A percentile compares a stretch with the other conserved stretches of the same genome.
These are phyloP conservation scores for Embidobia sp. DNA, from an alignment of 2,888 invertebrate genomes.

Conservation along the genomic window DNA sequence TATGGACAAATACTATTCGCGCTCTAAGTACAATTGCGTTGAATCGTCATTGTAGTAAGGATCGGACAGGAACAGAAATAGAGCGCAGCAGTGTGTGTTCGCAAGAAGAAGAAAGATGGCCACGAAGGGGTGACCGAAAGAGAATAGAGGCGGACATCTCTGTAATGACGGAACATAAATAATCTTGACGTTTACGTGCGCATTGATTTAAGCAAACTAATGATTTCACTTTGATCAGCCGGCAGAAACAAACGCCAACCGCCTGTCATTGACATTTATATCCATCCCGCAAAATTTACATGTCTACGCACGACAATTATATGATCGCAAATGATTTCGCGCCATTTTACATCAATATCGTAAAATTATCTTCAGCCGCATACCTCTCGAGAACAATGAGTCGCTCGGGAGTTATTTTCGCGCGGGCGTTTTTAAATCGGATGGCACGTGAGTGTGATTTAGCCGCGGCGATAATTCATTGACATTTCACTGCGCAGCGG, in stretches of 20 bases:
- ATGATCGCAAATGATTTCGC: conserved; percentile 58
- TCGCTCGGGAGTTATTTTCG: conserved; percentile 25
- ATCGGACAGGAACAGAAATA: conserved; percentile 54
- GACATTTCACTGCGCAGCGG: conserved; percentile 16
- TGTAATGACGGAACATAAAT: conserved; percentile 82
- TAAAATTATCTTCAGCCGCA: conserved; percentile 35
- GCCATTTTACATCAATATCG: conserved; percentile 51
- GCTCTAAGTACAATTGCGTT: conserved; percentile 45
- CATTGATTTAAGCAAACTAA: conserved; percentile 82
- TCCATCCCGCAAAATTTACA: conserved; percentile 79
- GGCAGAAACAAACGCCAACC: conserved; percentile 71
- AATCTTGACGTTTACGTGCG: conserved; percentile 81
- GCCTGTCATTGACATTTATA: conserved; percentile 81
- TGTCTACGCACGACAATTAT: conserved; percentile 80
- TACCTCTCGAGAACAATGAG: conserved; percentile 17
- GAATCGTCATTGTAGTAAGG: conserved; percentile 51
- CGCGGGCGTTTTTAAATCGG: conserved; percentile 7
- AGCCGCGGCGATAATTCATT: conserved; percentile 23
- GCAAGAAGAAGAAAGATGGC: conserved; percentile 60
- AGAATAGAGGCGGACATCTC: conserved; percentile 77
- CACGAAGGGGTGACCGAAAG: conserved; percentile 61
- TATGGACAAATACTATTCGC: conserved; percentile 45
- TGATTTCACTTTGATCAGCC: conserved; percentile 81
- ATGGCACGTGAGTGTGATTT: background rate
- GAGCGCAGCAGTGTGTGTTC: conserved; percentile 38